Percentiles rank a stretch among this genome's conserved stretches.
Conservation (phyloP, 2,797 vertebrate species). For the Hydrophis major region DNA sequence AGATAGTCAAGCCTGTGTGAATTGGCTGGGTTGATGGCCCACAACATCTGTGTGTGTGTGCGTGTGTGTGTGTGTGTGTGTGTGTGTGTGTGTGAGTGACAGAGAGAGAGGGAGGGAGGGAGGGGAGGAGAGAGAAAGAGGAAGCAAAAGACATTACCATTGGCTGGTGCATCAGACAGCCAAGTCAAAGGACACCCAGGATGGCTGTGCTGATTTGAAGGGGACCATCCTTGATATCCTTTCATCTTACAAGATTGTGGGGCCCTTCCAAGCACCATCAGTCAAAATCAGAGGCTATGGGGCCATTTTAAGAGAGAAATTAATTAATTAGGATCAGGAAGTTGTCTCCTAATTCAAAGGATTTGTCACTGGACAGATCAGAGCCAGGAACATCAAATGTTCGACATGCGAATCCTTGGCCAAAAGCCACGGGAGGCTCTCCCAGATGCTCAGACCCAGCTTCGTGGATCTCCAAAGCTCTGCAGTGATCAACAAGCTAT, state of each 20-base stretch:
- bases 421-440: background rate
- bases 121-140: background rate
- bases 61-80: too few relatives aligned
- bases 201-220: background rate
- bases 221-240: background rate
- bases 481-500: background rate
- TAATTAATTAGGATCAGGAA: background rate
- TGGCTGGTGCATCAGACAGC: background rate
- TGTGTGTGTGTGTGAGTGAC: too few relatives aligned
- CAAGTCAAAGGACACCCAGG: too few relatives aligned
- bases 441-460: background rate
- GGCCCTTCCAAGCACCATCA: background rate
- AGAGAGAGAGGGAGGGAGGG: too few relatives aligned
- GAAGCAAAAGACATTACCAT: background rate
- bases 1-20: background rate
- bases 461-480: background rate
- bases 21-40: too few relatives aligned
- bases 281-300: background rate
- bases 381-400: background rate
- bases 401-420: too few relatives aligned
- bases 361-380: background rate
- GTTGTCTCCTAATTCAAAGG: background rate
- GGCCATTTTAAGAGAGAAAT: background rate
- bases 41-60: background rate
- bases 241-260: background rate